Evolutionary conservation across 1,140 invertebrate species (phyloP).

Genomic region (Tetramorium alpestre): DNA sequence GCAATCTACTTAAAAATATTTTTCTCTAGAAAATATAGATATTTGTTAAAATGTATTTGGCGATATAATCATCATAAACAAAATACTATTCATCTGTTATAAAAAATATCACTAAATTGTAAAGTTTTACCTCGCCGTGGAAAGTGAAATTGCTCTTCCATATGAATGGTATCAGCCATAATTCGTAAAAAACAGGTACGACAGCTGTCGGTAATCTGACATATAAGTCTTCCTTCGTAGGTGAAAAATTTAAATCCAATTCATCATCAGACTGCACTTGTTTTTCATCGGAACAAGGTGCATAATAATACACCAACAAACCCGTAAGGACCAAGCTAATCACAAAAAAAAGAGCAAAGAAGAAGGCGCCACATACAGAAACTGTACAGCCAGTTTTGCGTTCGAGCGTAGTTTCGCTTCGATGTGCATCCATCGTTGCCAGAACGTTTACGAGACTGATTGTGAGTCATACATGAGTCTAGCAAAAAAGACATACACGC

Average conservation of each 20-base stretch:
- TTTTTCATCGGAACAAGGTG: constrained; percentile 86
- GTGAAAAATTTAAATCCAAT: constrained; percentile 63
- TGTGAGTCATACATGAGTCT: constrained; percentile 76
- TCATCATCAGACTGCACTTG: constrained; percentile 60
- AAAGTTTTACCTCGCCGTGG: constrained; percentile 87
- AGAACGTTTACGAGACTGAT: constrained; percentile 78
- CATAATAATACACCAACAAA: constrained; percentile 90
- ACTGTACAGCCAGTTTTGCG: constrained; percentile 83
- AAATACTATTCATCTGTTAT: too few relatives aligned
- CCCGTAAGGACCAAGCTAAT: constrained; percentile 87
- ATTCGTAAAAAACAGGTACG: constrained; percentile 89
- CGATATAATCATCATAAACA: too few relatives aligned
- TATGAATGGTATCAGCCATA: constrained; percentile 90
- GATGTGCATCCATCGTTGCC: constrained; percentile 81
- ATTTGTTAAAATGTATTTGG: too few relatives aligned
- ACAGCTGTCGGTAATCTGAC: constrained; percentile 89
- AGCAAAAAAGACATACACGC: not conserved
- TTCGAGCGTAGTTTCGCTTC: constrained; percentile 79
- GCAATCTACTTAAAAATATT: too few relatives aligned
- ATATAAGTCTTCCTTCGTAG: constrained; percentile 84
- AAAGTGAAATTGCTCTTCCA: constrained; percentile 92
- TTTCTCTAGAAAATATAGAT: too few relatives aligned
- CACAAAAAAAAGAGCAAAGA: constrained; percentile 85
- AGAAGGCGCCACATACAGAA: constrained; percentile 83
- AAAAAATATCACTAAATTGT: too few relatives aligned